Percentiles rank a stretch among this genome's conserved stretches.
phyloP scores from a whole-genome alignment of 1,140 invertebrate species.

The Caenorhabditis remanei region DNA sequence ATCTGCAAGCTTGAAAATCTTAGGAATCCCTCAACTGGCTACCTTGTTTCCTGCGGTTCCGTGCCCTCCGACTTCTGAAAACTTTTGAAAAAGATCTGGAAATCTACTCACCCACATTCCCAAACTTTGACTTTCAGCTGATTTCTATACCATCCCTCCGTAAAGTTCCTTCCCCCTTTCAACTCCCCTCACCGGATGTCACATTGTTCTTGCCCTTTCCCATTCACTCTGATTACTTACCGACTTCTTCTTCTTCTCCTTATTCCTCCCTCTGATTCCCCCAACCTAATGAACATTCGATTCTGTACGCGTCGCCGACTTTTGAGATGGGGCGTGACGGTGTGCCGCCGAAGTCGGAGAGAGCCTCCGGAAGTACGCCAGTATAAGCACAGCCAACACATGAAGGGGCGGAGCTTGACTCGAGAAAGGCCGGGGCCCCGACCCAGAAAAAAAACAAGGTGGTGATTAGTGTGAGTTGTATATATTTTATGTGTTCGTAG shows the following conservation, averaged over 20 bases:
- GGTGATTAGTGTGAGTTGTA: slow-evolving; percentile 19
- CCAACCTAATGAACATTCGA: slow-evolving; percentile 46
- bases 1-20: too few relatives aligned
- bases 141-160: background rate
- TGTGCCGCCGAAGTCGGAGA: background rate
- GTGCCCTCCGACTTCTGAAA: too few relatives aligned
- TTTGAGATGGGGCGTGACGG: slow-evolving; percentile 5
- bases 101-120: too few relatives aligned
- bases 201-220: too few relatives aligned
- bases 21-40: too few relatives aligned
- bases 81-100: too few relatives aligned
- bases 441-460: slow-evolving; percentile 3
- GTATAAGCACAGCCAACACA: background rate
- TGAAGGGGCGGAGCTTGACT: background rate
- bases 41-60: too few relatives aligned
- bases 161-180: too few relatives aligned
- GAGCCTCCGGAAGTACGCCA: slow-evolving; percentile 29
- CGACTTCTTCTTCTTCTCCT: background rate
- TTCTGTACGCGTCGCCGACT: slow-evolving; percentile 31
- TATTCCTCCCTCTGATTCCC: background rate
- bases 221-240: too few relatives aligned
- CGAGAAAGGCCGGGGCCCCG: background rate
- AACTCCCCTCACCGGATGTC: too few relatives aligned
- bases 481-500: slow-evolving; percentile 1
- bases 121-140: too few relatives aligned